phyloP scores from a whole-genome alignment of 2,888 invertebrate genomes.

The Hydraecia micacea region DNA sequence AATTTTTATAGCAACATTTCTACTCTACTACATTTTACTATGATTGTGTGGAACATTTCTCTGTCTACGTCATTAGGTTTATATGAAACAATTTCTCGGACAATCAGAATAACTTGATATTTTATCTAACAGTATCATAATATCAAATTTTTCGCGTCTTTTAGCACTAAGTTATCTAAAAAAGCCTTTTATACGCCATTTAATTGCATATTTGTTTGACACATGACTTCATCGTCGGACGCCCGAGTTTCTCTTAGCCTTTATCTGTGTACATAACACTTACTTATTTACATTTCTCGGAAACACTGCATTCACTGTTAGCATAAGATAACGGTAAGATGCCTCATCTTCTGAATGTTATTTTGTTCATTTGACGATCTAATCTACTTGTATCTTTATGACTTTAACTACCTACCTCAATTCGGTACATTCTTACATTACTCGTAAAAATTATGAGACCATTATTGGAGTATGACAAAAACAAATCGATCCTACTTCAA shows the following conservation, averaged over 20 bases:
- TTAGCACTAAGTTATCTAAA: conserved; percentile 31
- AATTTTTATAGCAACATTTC: conserved; percentile 48
- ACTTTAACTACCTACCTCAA: not conserved
- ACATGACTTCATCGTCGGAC: conserved; percentile 51
- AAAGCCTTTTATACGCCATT: conserved; percentile 24
- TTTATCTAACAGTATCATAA: no score
- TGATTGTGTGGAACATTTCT: conserved; percentile 35
- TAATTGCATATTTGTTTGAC: conserved; percentile 42
- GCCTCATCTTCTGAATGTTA: conserved; percentile 23
- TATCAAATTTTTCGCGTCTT: not conserved
- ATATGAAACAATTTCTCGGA: conserved; percentile 27
- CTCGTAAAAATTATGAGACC: not conserved
- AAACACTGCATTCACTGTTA: conserved; percentile 41
- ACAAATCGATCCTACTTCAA: no score
- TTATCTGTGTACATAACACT: conserved; percentile 37
- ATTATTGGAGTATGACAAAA: no score
- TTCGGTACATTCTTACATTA: not conserved
- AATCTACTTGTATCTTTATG: conserved; percentile 40
- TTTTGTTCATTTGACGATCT: conserved; percentile 27
- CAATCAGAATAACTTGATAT: not conserved
- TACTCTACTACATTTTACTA: conserved; percentile 44
- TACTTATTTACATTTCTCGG: conserved; percentile 40
- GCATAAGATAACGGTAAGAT: conserved; percentile 37
- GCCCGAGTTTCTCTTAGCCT: conserved; percentile 33
- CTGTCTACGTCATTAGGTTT: conserved; percentile 37